Evolutionary conservation across 2,797 vertebrate species (phyloP).

Genomic region (Petrocephalus sullivani): DNA sequence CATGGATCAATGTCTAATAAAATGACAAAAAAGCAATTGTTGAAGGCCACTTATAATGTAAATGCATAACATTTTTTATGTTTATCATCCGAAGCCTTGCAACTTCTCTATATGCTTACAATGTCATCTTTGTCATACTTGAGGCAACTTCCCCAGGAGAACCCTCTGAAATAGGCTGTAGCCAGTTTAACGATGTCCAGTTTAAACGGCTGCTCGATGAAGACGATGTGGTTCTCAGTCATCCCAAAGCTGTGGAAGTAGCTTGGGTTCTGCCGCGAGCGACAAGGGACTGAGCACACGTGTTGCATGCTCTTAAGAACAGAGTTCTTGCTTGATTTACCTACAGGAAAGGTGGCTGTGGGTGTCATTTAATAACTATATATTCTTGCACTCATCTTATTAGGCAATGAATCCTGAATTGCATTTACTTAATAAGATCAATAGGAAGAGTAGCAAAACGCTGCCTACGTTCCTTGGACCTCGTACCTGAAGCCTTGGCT

Average conservation of each 20-base stretch:
- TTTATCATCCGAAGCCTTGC: background rate
- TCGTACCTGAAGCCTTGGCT: slow-evolving; percentile 59
- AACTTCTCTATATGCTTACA: slow-evolving; percentile 49
- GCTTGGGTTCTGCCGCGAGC: slow-evolving; percentile 73
- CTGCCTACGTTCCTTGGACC: background rate
- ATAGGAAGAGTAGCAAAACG: background rate
- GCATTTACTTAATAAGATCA: background rate
- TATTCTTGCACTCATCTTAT: background rate
- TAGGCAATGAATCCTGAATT: background rate
- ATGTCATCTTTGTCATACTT: slow-evolving; percentile 69
- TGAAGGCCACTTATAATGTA: background rate
- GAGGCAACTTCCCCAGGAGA: slow-evolving; percentile 84
- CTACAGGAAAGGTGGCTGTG: slow-evolving; percentile 34
- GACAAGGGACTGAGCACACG: slow-evolving; percentile 72
- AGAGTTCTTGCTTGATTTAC: slow-evolving; percentile 45
- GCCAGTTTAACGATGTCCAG: slow-evolving; percentile 79
- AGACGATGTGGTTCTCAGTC: slow-evolving; percentile 82
- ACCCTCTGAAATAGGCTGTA: slow-evolving; percentile 76
- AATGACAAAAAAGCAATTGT: background rate
- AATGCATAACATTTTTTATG: background rate
- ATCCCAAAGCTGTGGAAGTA: slow-evolving; percentile 95
- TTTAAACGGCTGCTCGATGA: slow-evolving; percentile 83
- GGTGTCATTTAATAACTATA: background rate
- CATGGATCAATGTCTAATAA: slow-evolving; percentile 77
- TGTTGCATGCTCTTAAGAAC: slow-evolving; percentile 64